Evolutionary conservation across 2,888 invertebrate genomes (phyloP).

Genomic region (Quadroppia sp.): DNA sequence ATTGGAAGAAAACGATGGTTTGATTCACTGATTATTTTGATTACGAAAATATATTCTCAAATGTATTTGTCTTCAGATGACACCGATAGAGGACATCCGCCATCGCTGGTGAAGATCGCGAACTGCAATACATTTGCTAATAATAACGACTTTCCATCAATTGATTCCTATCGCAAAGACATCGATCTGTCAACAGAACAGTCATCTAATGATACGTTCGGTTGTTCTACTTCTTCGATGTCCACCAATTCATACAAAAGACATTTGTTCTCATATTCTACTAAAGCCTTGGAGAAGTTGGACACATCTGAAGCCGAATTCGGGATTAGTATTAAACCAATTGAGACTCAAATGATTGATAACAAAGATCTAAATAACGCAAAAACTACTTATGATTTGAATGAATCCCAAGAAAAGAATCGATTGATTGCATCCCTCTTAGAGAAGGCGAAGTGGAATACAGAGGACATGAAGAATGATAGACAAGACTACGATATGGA

Average conservation of each 20-base stretch:
- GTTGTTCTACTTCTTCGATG: neutral
- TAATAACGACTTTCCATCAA: constrained; percentile 26
- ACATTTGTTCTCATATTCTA: neutral
- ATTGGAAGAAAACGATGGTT: constrained; percentile 69
- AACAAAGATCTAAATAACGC: neutral
- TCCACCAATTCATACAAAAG: neutral
- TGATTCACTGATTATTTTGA: constrained; percentile 41
- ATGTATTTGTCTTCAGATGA: neutral
- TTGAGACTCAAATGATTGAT: neutral
- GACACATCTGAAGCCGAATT: constrained; percentile 18
- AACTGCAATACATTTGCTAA: constrained; percentile 1
- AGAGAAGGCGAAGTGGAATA: constrained; percentile 22
- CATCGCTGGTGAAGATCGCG: constrained; percentile 23
- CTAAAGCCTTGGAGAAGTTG: neutral
- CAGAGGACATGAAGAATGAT: neutral
- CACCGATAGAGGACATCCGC: constrained; percentile 24
- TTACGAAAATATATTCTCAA: neutral
- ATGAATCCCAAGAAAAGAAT: neutral
- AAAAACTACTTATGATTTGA: neutral
- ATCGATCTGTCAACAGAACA: neutral
- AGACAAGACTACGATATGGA: neutral
- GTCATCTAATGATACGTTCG: neutral
- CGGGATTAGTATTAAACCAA: constrained; percentile 25
- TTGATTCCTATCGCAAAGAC: neutral
- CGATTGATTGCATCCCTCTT: neutral